Conservation (phyloP, 2,797 vertebrate species). For the Phataginus tetradactyla region DNA sequence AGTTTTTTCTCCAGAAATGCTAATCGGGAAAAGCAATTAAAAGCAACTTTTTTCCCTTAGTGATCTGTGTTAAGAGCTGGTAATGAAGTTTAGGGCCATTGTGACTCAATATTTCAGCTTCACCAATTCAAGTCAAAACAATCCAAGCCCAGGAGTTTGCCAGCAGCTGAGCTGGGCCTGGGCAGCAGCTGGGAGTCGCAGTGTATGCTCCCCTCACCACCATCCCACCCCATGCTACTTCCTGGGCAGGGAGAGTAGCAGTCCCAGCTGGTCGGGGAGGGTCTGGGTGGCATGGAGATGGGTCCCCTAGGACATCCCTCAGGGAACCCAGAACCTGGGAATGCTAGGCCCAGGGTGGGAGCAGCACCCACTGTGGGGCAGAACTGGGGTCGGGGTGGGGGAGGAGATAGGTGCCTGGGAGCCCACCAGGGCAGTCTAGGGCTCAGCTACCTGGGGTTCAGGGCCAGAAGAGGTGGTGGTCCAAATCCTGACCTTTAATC, state of each 20-base stretch:
- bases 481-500: not conserved
- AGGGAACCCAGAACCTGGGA: not conserved
- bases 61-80: slow-evolving; percentile 89
- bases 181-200: slow-evolving; percentile 49
- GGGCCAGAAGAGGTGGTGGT: not conserved
- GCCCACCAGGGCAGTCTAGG: not conserved
- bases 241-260: not conserved
- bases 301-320: not conserved
- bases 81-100: slow-evolving; percentile 89
- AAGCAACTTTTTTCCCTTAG: slow-evolving; percentile 92
- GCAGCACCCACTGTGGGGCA: not conserved
- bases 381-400: not conserved
- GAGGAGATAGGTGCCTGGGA: not conserved
- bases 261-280: not conserved
- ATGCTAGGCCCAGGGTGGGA: not conserved
- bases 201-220: not conserved
- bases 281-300: not conserved
- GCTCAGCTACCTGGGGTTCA: not conserved
- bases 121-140: slow-evolving; percentile 88
- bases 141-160: slow-evolving; percentile 80
- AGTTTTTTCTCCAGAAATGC: slow-evolving; percentile 87
- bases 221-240: not conserved
- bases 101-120: slow-evolving; percentile 88
- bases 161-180: slow-evolving; percentile 71
- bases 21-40: slow-evolving; percentile 93